A percentile compares a stretch with the other conserved stretches of the same genome.
Conservation (phyloP, 2,797 vertebrate species). For the Vireo griseus region DNA sequence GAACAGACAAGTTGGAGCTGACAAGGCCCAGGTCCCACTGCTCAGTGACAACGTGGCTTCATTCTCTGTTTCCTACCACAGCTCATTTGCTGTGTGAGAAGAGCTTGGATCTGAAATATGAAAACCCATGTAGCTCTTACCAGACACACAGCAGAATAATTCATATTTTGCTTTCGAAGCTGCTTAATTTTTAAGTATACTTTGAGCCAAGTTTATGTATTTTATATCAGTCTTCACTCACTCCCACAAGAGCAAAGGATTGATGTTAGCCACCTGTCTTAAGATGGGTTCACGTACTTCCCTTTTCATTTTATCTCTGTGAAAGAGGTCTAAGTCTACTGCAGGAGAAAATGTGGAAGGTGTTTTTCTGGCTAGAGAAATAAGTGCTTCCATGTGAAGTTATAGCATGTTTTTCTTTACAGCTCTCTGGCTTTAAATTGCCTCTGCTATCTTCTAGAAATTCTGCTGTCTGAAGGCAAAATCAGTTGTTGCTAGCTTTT, state of each 20-base stretch:
- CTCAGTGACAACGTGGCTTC: not conserved
- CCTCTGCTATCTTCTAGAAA: not conserved
- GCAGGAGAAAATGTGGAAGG: not conserved
- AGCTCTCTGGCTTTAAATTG: not conserved
- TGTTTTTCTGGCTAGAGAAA: not conserved
- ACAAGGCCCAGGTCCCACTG: not conserved
- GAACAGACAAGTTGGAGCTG: not conserved
- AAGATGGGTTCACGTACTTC: not conserved
- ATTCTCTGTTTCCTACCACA: not conserved
- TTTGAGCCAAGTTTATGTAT: not conserved
- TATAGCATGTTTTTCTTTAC: not conserved
- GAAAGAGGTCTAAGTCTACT: not conserved
- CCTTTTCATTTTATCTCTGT: not conserved
- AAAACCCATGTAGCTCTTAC: not conserved
- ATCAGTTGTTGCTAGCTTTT: not conserved
- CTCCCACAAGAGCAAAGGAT: not conserved
- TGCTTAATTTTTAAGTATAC: conserved; percentile 39
- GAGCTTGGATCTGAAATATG: not conserved
- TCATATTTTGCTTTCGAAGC: conserved; percentile 20
- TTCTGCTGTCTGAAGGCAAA: not conserved
- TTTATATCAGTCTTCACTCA: not conserved
- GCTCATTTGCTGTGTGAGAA: not conserved
- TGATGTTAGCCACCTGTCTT: not conserved
- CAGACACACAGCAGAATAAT: not conserved
- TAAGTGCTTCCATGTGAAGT: not conserved